Evolutionary conservation across 1,140 invertebrate genomes (phyloP), one percentile per base, ranked within the genome.

Genomic region (Mamestra configurata): DNA sequence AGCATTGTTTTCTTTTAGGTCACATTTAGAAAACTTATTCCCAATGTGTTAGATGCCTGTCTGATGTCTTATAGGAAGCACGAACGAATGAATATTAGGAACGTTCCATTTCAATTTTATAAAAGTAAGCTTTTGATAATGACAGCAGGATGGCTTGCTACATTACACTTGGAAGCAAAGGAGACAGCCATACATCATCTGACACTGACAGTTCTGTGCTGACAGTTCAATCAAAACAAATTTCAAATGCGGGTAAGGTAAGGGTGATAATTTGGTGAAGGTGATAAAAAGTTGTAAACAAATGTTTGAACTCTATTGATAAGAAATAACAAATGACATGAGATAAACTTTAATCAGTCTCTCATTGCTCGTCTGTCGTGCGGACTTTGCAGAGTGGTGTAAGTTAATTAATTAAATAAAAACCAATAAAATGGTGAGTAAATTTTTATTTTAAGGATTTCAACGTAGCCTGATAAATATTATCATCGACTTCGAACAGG

Each of bases 311-410:
- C 35, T 68, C 20, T 18, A 31, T 3, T 11, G 59, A 64, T 37
- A 37, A 64, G 59, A 40, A 61, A 7, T n/a, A 49, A 37, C 40
- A 68, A 24, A 49, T 46, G 20, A 35, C 31, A 68, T 1, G 37
- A 68, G 64, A 64, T n/a, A n/a, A 37, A 18, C 13, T 35, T 37
- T 64, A 31, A 0, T n/a, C 1, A 64, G 6, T 10, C 0, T 8
- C 20, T 68, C 64, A 68, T 68, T 68, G 64, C 64, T 49, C 40
- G 64, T 68, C 40, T 68, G 40, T 68, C 15, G 37, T 43, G 40
- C 59, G 20, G 10, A 20, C 35, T 4, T 35, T 37, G n/a, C 8
- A 35, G 59, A 20, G 59, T 64, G 8, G 27, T 22, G 1, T 10
- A 40, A 37, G 8, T 40, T 40, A 64, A 37, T 4, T 2, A 40